Conservation (phyloP, 1,140 invertebrate species). For the Euura lappo region DNA sequence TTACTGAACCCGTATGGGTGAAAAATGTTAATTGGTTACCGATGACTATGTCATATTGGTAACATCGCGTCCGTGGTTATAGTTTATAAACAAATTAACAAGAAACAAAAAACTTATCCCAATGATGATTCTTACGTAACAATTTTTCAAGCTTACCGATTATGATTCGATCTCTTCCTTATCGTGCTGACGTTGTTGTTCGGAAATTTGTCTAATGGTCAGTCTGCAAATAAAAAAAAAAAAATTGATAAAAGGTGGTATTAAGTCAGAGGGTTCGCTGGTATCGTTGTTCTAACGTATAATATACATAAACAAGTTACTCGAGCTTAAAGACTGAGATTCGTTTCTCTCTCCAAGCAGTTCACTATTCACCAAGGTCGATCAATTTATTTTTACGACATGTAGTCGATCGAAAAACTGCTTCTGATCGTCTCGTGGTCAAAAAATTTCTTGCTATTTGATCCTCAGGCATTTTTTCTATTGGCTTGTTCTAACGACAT, state of each 20-base stretch:
- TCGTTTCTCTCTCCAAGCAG: no score
- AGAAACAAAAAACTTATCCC: no score
- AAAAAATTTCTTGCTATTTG: no score
- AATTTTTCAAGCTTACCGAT: not conserved
- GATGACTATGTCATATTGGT: not conserved
- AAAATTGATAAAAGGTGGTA: not conserved
- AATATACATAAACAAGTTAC: not conserved
- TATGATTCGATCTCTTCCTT: not conserved
- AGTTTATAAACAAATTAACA: no score
- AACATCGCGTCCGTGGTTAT: not conserved
- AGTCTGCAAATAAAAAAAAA: not conserved
- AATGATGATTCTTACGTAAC: not conserved
- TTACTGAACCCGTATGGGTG: not conserved
- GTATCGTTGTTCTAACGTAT: not conserved
- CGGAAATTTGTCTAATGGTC: not conserved
- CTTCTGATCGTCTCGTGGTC: not conserved
- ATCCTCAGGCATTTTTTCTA: no score
- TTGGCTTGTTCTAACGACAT: no score
- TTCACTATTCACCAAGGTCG: not conserved
- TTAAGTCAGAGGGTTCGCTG: no score
- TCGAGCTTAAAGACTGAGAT: no score
- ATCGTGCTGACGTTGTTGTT: not conserved
- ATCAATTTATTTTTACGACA: no score
- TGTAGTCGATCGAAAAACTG: not conserved
- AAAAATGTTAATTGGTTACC: conserved; percentile 5